phyloP scores from a whole-genome alignment of 2,888 invertebrate genomes.

The Stratiomys singularior region DNA sequence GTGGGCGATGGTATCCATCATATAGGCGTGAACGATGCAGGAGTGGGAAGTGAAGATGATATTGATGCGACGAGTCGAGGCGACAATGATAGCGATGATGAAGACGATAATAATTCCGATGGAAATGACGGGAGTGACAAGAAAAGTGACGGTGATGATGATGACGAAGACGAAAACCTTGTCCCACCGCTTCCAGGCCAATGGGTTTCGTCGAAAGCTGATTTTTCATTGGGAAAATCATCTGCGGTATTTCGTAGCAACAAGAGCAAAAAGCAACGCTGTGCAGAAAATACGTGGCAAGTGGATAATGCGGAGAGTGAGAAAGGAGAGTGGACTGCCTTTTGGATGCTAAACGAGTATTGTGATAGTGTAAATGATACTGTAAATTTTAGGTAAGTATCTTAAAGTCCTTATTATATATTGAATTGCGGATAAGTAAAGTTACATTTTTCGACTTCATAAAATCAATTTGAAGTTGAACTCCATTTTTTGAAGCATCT shows the following conservation, averaged over 20 bases:
- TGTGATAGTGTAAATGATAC: constrained; percentile 57
- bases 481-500: too few relatives aligned
- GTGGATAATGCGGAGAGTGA: constrained; percentile 39
- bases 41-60: background rate
- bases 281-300: constrained; percentile 48
- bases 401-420: too few relatives aligned
- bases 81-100: constrained; percentile 12
- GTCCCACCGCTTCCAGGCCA: constrained; percentile 39
- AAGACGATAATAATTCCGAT: constrained; percentile 10
- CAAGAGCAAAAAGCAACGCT: constrained; percentile 19
- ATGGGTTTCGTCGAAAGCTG: constrained; percentile 36
- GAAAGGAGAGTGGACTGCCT: constrained; percentile 50
- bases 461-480: too few relatives aligned
- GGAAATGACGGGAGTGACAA: background rate
- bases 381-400: constrained; percentile 58
- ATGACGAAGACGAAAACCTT: constrained; percentile 46
- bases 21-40: background rate
- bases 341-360: constrained; percentile 59
- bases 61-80: background rate
- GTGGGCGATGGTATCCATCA: constrained; percentile 15
- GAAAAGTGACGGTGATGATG: background rate
- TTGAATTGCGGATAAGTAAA: too few relatives aligned
- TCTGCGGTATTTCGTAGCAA: background rate
- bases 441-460: too few relatives aligned
- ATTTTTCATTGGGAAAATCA: constrained; percentile 16